phyloP scores from a whole-genome alignment of 2,797 vertebrate genomes.

The Notolabrus celidotus region DNA sequence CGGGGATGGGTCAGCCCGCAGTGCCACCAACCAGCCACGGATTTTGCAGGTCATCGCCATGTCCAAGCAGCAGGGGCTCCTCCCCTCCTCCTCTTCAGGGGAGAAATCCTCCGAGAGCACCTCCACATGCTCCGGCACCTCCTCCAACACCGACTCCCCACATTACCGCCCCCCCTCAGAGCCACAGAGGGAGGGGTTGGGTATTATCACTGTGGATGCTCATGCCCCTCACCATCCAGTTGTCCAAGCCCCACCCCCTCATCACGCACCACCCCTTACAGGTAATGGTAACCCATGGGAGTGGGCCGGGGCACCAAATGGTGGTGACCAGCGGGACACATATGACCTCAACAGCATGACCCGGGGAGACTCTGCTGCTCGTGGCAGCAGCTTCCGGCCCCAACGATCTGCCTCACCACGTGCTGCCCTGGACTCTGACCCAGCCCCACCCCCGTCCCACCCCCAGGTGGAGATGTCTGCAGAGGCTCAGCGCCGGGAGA shows the following conservation, averaged over 20 bases:
- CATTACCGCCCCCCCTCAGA: conserved; percentile 87
- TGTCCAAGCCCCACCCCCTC: conserved; percentile 84
- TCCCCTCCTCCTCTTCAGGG: conserved; percentile 68
- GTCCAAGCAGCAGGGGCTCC: conserved; percentile 91
- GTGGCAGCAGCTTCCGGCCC: conserved; percentile 78
- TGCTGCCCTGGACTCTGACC: conserved; percentile 80
- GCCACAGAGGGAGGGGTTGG: conserved; percentile 86
- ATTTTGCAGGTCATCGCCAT: conserved; percentile 95
- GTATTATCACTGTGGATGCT: conserved; percentile 91
- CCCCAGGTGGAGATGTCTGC: conserved; percentile 67
- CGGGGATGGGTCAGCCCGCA: conserved; percentile 59
- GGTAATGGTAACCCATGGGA: conserved; percentile 80
- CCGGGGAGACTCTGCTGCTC: conserved; percentile 62
- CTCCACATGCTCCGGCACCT: conserved; percentile 87
- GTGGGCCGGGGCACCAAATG: conserved; percentile 83
- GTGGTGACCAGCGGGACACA: conserved; percentile 73
- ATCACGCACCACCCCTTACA: conserved; percentile 70
- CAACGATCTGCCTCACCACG: conserved; percentile 84
- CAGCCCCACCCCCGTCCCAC: neutral
- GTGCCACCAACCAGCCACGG: conserved; percentile 87
- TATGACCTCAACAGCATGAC: conserved; percentile 88
- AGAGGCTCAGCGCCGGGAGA: conserved; percentile 84
- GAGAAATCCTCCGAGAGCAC: conserved; percentile 88
- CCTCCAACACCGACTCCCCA: conserved; percentile 88
- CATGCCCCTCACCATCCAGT: conserved; percentile 92